Evolutionary conservation across 2,797 vertebrate species (phyloP), one percentile per base, ranked within the genome.

Genomic region (Rhinichthys osculus): DNA sequence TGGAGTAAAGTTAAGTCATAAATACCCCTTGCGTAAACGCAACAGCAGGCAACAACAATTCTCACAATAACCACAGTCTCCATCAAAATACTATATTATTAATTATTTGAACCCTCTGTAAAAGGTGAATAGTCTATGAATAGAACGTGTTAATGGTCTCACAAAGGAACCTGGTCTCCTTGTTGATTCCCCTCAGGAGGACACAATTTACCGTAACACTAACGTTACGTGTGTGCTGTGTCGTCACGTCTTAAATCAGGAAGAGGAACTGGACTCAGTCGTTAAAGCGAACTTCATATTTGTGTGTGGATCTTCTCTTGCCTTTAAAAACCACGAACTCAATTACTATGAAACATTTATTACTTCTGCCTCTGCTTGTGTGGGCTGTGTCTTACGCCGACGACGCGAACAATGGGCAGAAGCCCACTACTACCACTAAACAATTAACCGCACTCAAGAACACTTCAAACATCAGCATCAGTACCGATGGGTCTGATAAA

Each of bases 201-300:
- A 87, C 81, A 14, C n/a, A 62, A 50, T 85, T 84, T 42, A 42
- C 21, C 35, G 84, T 23, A 50, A 81, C 84, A 88, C 78, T 33
- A 16, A 50, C 14, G 47, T 50, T 17, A 13, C 35, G 11, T 9
- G 11, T 9, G 57, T 27, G 47, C 3, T 30, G 40, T 40, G 40
- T 40, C 82, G 85, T 87, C 89, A 86, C 71, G 21, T 80, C 17
- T 66, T 73, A 44, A 40, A 33, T 27, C 71, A 54, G 80, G 79
- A 89, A 87, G 76, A 81, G 89, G 86, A 89, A 85, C 54, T 80
- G 10, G 5, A 17, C 16, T 38, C 10, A 40, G 38, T 19, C 0
- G 7, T 14, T 8, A 30, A 57, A 47, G 21, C 19, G 5, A 40
- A 50, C 54, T 81, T 81, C 44, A 35, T 62, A 62, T 62, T 47